phyloP scores from a whole-genome alignment of 2,888 invertebrate species.

The Halocaridina rubra region DNA sequence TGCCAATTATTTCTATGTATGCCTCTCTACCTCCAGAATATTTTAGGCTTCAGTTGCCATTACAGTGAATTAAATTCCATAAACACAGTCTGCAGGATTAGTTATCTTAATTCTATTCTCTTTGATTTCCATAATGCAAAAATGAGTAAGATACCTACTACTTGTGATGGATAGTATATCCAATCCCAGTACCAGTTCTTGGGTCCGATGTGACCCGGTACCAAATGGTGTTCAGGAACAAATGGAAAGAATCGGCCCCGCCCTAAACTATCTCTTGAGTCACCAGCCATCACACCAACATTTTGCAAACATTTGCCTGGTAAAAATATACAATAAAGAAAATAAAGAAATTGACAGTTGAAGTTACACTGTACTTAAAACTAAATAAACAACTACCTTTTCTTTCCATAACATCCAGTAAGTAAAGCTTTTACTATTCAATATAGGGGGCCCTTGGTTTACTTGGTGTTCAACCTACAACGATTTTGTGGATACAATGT shows the following conservation, averaged over 20 bases:
- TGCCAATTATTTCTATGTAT: neutral
- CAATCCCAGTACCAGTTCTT: constrained; percentile 93
- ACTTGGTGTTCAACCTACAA: no score
- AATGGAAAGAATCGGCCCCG: constrained; percentile 95
- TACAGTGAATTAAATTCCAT: neutral
- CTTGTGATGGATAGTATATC: constrained; percentile 90
- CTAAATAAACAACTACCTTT: no score
- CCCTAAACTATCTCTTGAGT: constrained; percentile 84
- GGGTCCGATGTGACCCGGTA: constrained; percentile 79
- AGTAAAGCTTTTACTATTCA: no score
- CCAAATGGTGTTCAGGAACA: constrained; percentile 90
- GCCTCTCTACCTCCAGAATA: neutral
- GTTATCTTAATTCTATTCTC: neutral
- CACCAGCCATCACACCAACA: constrained; percentile 87
- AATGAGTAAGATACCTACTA: constrained; percentile 72
- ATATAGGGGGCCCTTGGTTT: no score
- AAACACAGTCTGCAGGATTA: neutral
- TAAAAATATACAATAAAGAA: neutral
- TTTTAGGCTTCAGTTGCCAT: neutral
- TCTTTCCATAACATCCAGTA: no score
- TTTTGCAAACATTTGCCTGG: constrained; percentile 82
- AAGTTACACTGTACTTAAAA: no score
- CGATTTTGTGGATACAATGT: no score
- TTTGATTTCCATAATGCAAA: neutral
- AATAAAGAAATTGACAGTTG: neutral